Evolutionary conservation across 2,113 vertebrate genomes (phyloP).

Genomic region (Agelaius phoeniceus): DNA sequence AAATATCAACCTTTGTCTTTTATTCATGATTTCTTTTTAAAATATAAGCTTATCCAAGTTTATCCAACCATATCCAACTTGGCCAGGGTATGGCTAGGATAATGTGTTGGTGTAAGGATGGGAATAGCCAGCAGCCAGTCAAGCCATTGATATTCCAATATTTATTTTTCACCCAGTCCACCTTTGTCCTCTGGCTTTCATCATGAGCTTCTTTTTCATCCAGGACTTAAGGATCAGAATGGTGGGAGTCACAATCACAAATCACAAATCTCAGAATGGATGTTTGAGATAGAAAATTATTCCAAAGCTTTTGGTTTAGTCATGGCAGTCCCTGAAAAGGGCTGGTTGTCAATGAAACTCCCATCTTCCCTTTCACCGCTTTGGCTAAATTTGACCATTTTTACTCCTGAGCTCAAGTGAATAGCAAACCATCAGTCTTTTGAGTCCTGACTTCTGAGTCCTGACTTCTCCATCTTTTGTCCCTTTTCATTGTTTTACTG

Average conservation of each 20-base stretch:
- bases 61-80: not conserved
- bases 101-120: not conserved
- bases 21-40: not conserved
- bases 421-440: not conserved
- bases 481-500: not conserved
- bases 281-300: not conserved
- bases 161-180: not conserved
- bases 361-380: not conserved
- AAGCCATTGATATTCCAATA: not conserved
- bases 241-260: not conserved
- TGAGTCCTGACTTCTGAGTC: not conserved
- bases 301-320: not conserved
- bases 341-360: not conserved
- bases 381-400: not conserved
- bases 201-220: not conserved
- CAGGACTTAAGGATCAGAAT: not conserved
- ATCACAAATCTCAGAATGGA: not conserved
- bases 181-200: not conserved
- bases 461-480: not conserved
- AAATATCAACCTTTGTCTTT: slow-evolving; percentile 15
- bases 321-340: not conserved
- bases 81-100: not conserved
- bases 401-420: not conserved
- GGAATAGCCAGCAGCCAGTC: not conserved
- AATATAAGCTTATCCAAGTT: not conserved